Conservation (phyloP, 2,797 vertebrate species). For the Tarsius wallacei region DNA sequence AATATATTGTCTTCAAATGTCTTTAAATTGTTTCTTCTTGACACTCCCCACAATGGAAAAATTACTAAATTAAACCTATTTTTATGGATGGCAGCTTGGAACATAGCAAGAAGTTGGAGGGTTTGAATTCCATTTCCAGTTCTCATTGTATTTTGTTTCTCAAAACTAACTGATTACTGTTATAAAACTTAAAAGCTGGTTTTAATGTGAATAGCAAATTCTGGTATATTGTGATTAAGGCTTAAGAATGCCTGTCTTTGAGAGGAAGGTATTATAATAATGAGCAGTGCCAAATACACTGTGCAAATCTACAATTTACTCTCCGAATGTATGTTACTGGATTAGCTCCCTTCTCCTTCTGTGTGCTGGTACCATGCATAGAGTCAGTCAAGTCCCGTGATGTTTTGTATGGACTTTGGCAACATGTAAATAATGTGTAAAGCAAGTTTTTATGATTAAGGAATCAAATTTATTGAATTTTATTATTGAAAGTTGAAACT, state of each 20-base stretch:
- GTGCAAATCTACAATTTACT: slow-evolving; percentile 83
- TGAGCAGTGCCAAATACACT: slow-evolving; percentile 91
- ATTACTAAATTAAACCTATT: slow-evolving; percentile 13
- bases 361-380: slow-evolving; percentile 81
- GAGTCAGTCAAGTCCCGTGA: slow-evolving; percentile 81
- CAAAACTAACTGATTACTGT: slow-evolving; percentile 54
- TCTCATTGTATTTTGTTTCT: slow-evolving; percentile 58
- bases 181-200: slow-evolving; percentile 58
- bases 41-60: not conserved
- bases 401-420: slow-evolving; percentile 87
- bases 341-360: slow-evolving; percentile 61
- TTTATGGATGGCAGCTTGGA: slow-evolving; percentile 37
- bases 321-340: slow-evolving; percentile 87
- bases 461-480: slow-evolving; percentile 91
- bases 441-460: slow-evolving; percentile 91
- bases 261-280: slow-evolving; percentile 68
- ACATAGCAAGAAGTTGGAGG: slow-evolving; percentile 16
- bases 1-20: slow-evolving; percentile 40
- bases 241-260: slow-evolving; percentile 65
- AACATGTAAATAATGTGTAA: slow-evolving; percentile 92
- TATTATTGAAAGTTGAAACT: slow-evolving; percentile 90
- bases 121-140: slow-evolving; percentile 49
- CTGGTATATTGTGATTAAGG: slow-evolving; percentile 76
- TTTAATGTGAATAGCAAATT: slow-evolving; percentile 74
- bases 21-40: slow-evolving; percentile 68